Percentiles rank a stretch among this genome's conserved stretches.
Conservation (phyloP, 2,888 invertebrate genomes). For the Athalia cordata region DNA sequence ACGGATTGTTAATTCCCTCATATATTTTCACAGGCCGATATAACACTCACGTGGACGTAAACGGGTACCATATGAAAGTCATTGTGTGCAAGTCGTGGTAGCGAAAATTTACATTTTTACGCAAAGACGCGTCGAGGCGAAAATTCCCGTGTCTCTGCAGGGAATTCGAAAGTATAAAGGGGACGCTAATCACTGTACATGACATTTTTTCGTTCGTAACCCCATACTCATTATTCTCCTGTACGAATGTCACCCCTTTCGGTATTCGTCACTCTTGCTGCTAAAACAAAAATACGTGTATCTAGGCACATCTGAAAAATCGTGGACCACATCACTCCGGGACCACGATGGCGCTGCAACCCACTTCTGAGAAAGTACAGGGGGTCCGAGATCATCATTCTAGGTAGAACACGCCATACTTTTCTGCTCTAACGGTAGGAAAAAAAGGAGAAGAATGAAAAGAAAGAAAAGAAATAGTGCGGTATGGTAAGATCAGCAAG, state of each 20-base stretch:
- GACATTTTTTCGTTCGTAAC: constrained; percentile 21
- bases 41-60: too few species aligned
- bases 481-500: too few species aligned
- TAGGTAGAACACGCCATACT: too few species aligned
- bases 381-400: too few species aligned
- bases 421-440: too few species aligned
- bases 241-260: not conserved
- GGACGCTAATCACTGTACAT: constrained; percentile 30
- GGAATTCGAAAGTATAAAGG: not conserved
- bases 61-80: too few species aligned
- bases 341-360: too few species aligned
- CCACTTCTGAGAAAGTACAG: too few species aligned
- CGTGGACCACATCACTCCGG: too few species aligned
- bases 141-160: not conserved
- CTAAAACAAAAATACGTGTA: too few species aligned
- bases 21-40: not conserved
- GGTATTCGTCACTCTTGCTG: not conserved
- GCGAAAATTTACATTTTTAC: not conserved
- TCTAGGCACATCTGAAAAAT: not conserved
- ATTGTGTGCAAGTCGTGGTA: not conserved
- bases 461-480: too few species aligned
- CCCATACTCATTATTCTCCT: constrained; percentile 5
- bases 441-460: too few species aligned
- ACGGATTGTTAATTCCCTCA: not conserved
- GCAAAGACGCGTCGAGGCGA: constrained; percentile 15